Conservation (phyloP, 1,140 invertebrate species). For the Drosophila mojavensis region DNA sequence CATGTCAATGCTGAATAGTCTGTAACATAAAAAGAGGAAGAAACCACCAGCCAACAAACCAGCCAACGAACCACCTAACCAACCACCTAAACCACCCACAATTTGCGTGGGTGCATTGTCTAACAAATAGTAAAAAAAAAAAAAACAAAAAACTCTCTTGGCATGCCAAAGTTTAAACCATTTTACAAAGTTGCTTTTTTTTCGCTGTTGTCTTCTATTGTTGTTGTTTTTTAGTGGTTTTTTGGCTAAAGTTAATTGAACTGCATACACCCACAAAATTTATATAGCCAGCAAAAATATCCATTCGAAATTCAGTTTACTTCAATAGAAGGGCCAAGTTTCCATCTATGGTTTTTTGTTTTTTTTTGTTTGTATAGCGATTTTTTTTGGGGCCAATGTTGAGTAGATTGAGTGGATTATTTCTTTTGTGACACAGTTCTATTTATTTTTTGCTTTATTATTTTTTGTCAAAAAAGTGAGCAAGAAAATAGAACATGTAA, state of each 20-base stretch:
- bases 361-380: background rate
- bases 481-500: background rate
- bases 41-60: background rate
- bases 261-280: conserved; percentile 55
- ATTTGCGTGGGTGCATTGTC: too few species aligned
- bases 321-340: conserved; percentile 10
- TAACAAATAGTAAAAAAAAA: too few species aligned
- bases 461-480: background rate
- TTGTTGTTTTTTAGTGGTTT: conserved; percentile 34
- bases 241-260: conserved; percentile 64
- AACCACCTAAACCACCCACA: too few species aligned
- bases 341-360: too few species aligned
- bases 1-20: conserved; percentile 59
- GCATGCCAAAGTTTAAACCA: conserved; percentile 66
- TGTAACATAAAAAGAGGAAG: conserved; percentile 6
- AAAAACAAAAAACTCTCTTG: conserved; percentile 18
- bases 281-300: conserved; percentile 26
- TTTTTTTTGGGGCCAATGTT: conserved; percentile 5
- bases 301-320: conserved; percentile 1
- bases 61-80: background rate
- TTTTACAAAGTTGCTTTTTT: conserved; percentile 54
- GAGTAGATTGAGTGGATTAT: conserved; percentile 17
- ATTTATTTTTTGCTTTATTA: background rate
- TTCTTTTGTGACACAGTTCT: background rate
- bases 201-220: conserved; percentile 28